Conservation (phyloP, 23 tunicate species). For the Halocynthia aurantium region DNA sequence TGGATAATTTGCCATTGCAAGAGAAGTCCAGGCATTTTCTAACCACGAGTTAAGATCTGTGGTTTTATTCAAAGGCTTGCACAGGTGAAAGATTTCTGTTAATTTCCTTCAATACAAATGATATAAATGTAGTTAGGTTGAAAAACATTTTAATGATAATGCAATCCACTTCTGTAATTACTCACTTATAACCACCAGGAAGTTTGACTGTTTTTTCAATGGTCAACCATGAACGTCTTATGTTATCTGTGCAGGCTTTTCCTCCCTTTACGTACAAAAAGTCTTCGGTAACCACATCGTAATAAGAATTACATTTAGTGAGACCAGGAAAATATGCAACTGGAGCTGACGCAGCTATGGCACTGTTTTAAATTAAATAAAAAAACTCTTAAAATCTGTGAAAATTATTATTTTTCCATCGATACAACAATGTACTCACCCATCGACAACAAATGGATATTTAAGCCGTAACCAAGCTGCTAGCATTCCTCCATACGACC, state of each 20-base stretch:
- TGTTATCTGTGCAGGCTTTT: slow-evolving; percentile 47
- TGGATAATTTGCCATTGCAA: slow-evolving; percentile 88
- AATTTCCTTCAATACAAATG: neutral
- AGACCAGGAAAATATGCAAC: slow-evolving; percentile 48
- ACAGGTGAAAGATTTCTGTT: slow-evolving; percentile 27
- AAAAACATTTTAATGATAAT: neutral
- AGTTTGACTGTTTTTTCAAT: slow-evolving; percentile 34
- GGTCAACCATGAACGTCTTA: slow-evolving; percentile 51
- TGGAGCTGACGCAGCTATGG: slow-evolving; percentile 86
- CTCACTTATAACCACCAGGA: slow-evolving; percentile 43
- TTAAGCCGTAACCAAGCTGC: slow-evolving; percentile 76
- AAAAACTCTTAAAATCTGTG: neutral
- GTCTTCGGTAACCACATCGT: slow-evolving; percentile 57
- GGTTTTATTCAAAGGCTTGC: slow-evolving; percentile 29
- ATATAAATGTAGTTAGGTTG: neutral
- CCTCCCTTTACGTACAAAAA: slow-evolving; percentile 33
- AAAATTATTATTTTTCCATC: neutral
- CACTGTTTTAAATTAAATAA: slow-evolving; percentile 12
- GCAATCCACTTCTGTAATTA: neutral
- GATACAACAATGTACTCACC: slow-evolving; percentile 17
- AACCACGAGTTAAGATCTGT: slow-evolving; percentile 42
- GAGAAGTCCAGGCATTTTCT: slow-evolving; percentile 33
- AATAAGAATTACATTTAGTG: slow-evolving; percentile 33
- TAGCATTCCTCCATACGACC: slow-evolving; percentile 90
- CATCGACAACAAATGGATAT: slow-evolving; percentile 65